These are phyloP conservation scores for Artemia franciscana DNA, from an alignment of 1,140 invertebrate species.

Conservation along the genomic window DNA sequence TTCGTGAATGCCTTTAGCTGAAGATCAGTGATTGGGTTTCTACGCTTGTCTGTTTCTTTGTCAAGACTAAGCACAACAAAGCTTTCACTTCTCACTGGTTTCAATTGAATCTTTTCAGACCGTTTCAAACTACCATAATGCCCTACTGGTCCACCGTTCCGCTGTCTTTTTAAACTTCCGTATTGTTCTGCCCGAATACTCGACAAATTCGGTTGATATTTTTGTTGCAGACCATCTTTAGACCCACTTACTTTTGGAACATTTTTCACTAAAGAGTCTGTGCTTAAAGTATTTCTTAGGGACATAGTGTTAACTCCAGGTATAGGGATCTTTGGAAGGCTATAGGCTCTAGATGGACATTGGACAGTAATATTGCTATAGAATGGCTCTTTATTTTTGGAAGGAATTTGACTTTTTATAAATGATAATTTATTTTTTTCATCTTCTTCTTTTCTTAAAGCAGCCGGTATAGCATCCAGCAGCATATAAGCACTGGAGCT, in stretches of 20 bases:
- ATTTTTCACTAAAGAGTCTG: not conserved
- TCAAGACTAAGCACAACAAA: not conserved
- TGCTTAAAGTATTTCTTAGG: not conserved
- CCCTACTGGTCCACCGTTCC: not conserved
- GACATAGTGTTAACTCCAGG: not conserved
- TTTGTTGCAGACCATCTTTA: not conserved
- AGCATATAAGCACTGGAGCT: not conserved
- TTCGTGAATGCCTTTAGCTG: not conserved
- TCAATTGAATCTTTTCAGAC: not conserved
- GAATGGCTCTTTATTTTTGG: not conserved
- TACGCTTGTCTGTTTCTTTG: not conserved
- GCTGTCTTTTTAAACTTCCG: not conserved
- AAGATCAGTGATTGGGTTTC: not conserved
- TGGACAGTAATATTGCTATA: not conserved
- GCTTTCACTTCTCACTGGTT: not conserved
- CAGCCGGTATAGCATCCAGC: not conserved
- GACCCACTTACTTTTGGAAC: not conserved
- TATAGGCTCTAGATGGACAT: not conserved
- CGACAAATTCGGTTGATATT: not conserved
- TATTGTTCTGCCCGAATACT: not conserved
- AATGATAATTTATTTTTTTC: too few species aligned
- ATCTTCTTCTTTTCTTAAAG: not conserved
- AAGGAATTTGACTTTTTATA: too few species aligned
- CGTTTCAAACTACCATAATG: not conserved
- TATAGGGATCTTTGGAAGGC: not conserved